Evolutionary conservation across 2,797 vertebrate genomes (phyloP).

Genomic region (Brachyrhaphis roseni): DNA sequence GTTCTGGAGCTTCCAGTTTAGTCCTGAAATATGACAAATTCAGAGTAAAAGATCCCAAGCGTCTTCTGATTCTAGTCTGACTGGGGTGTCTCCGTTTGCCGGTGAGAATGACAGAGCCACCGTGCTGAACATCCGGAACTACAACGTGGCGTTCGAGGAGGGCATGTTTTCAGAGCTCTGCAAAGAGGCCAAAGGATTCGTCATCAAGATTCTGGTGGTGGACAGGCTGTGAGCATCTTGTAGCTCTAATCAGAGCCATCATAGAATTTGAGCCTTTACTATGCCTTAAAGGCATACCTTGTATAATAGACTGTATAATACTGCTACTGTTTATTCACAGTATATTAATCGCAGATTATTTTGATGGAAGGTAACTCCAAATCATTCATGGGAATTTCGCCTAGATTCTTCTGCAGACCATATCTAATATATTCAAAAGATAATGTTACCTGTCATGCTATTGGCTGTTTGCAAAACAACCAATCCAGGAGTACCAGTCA

Average conservation of each 20-base stretch:
- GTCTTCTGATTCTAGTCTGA: conserved; percentile 80
- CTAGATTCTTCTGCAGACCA: too few species aligned
- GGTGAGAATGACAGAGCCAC: conserved; percentile 93
- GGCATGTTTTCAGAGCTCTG: conserved; percentile 91
- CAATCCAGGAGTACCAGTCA: background rate
- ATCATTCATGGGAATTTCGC: background rate
- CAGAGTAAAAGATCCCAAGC: background rate
- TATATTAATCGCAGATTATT: too few species aligned
- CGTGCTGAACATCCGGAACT: conserved; percentile 91
- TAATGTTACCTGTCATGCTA: background rate
- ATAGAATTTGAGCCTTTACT: background rate
- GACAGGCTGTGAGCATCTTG: conserved; percentile 88
- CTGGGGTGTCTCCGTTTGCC: conserved; percentile 93
- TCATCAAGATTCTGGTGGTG: conserved; percentile 93
- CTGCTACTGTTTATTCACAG: background rate
- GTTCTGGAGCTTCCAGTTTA: background rate
- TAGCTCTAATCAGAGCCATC: background rate
- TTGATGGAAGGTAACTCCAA: too few species aligned
- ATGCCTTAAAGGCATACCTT: background rate
- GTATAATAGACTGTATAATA: background rate
- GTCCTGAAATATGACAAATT: background rate
- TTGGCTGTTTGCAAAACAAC: background rate
- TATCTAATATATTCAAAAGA: background rate
- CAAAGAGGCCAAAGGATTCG: conserved; percentile 92
- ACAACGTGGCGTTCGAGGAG: conserved; percentile 95